Evolutionary conservation across 2,113 vertebrate species (phyloP).

Genomic region (Haemorhous mexicanus): DNA sequence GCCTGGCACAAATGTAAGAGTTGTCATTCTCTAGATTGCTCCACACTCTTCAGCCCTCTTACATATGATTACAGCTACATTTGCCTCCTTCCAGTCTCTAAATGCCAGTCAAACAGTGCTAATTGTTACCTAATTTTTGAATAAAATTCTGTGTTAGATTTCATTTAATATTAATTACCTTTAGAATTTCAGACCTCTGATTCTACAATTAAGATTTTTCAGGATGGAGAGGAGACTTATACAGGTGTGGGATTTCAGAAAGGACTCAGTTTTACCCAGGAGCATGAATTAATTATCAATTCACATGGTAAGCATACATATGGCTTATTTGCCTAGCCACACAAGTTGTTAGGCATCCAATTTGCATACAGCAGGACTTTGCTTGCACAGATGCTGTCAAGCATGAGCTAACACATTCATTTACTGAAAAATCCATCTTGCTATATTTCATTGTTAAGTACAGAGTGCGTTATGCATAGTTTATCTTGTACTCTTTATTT

Average conservation of each 20-base stretch:
- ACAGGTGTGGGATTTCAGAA: background rate
- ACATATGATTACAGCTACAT: background rate
- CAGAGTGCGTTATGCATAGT: background rate
- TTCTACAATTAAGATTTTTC: too few relatives aligned
- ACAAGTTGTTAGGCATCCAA: constrained; percentile 10
- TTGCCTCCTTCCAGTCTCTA: background rate
- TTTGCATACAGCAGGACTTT: constrained; percentile 41
- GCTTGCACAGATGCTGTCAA: constrained; percentile 8
- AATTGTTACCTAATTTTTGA: background rate
- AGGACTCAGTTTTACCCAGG: background rate
- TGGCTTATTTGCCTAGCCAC: constrained; percentile 34
- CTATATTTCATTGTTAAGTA: background rate
- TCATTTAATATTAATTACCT: background rate
- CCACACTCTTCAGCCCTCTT: background rate
- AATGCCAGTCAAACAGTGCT: background rate
- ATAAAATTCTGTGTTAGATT: background rate
- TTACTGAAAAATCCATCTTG: constrained; percentile 19
- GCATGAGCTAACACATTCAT: background rate
- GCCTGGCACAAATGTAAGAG: background rate
- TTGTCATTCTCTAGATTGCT: background rate
- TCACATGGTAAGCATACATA: background rate
- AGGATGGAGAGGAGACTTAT: background rate
- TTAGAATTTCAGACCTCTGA: background rate
- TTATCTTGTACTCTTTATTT: constrained; percentile 33
- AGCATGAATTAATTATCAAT: background rate